These are phyloP conservation scores for Crotalus viridis DNA, from an alignment of 2,113 vertebrate genomes.

Conservation along the genomic window DNA sequence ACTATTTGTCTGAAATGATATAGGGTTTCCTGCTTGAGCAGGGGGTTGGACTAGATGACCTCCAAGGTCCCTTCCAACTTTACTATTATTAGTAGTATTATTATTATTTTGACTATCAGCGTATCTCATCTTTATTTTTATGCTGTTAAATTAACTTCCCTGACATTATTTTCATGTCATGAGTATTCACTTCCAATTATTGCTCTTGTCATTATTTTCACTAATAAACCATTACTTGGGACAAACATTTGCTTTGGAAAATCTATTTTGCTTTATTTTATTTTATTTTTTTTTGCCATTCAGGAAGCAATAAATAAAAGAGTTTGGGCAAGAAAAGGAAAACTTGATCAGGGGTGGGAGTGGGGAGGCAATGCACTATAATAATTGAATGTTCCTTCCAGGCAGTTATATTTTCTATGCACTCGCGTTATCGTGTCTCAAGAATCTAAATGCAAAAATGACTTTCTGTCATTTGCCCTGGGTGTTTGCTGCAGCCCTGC, in stretches of 20 bases:
- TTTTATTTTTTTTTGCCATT: constrained; percentile 30
- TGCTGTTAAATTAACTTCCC: constrained; percentile 12
- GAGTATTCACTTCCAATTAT: constrained; percentile 54
- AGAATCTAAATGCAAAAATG: constrained; percentile 35
- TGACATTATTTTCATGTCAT: constrained; percentile 54
- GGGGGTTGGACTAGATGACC: too few species aligned
- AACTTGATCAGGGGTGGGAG: background rate
- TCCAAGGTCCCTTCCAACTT: too few species aligned
- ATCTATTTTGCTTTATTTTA: constrained; percentile 29
- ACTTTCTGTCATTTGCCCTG: constrained; percentile 8
- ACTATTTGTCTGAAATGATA: too few species aligned
- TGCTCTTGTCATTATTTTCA: constrained; percentile 33
- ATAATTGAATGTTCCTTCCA: constrained; percentile 45
- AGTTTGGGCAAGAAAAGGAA: constrained; percentile 22
- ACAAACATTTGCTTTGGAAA: constrained; percentile 27
- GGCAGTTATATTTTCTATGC: constrained; percentile 45
- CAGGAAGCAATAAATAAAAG: constrained; percentile 35
- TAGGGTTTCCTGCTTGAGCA: too few species aligned
- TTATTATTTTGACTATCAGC: background rate
- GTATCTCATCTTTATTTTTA: constrained; percentile 27
- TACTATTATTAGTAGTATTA: too few species aligned
- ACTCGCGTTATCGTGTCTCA: constrained; percentile 10
- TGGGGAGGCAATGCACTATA: background rate
- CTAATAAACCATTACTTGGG: constrained; percentile 41
- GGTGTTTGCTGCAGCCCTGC: background rate